Evolutionary conservation across 2,888 invertebrate genomes (phyloP).

Genomic region (Coelopa pilipes): DNA sequence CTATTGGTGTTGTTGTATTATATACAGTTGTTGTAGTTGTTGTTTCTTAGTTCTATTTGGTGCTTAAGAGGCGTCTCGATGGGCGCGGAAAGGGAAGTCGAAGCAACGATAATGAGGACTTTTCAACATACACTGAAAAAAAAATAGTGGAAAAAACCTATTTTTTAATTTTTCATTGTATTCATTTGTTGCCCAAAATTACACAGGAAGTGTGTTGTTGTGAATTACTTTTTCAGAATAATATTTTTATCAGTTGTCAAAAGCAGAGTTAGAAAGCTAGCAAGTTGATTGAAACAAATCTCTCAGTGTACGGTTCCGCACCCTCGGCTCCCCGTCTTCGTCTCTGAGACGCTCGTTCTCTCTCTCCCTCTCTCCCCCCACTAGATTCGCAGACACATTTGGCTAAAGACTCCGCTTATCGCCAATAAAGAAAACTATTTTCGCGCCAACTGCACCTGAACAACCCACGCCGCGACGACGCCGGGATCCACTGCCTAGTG

Average conservation of each 20-base stretch:
- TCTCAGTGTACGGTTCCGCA: background rate
- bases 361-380: too few relatives aligned
- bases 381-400: background rate
- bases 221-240: too few relatives aligned
- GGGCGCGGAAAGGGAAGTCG: background rate
- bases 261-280: too few relatives aligned
- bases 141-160: background rate
- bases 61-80: background rate
- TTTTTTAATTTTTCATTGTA: too few relatives aligned
- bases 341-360: background rate
- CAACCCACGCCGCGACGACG: too few relatives aligned
- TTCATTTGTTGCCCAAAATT: too few relatives aligned
- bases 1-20: too few relatives aligned
- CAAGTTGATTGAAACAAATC: too few relatives aligned
- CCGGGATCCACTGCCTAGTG: background rate
- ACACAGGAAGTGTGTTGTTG: too few relatives aligned
- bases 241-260: background rate
- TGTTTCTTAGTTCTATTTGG: background rate
- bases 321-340: too few relatives aligned
- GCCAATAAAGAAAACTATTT: constrained; percentile 28
- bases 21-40: too few relatives aligned
- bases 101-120: background rate
- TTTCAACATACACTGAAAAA: background rate
- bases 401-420: constrained; percentile 15
- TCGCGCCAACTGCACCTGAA: constrained; percentile 19